phyloP scores from a whole-genome alignment of 2,888 invertebrate genomes.

The Cheilosia pagana region DNA sequence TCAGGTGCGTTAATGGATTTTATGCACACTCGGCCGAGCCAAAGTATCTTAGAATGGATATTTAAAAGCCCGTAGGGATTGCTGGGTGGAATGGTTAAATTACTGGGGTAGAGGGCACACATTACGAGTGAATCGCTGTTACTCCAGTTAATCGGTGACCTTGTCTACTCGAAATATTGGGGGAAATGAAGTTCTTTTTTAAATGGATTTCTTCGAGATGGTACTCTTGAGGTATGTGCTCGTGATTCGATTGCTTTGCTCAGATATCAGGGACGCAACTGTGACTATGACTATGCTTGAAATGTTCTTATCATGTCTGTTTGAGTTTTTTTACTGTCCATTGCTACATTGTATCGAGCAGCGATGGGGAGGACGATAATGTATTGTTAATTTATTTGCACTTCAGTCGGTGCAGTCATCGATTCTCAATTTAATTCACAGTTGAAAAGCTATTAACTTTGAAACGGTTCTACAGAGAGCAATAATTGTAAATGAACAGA shows the following conservation, averaged over 20 bases:
- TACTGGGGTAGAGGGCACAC: neutral
- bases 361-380: too few species aligned
- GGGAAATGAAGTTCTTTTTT: neutral
- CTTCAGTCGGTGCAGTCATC: too few species aligned
- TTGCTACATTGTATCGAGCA: too few species aligned
- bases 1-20: conserved; percentile 37
- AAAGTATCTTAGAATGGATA: conserved; percentile 11
- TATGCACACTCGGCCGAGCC: neutral
- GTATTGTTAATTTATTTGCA: too few species aligned
- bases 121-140: conserved; percentile 10
- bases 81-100: neutral
- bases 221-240: conserved; percentile 14
- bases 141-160: conserved; percentile 20
- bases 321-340: too few species aligned
- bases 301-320: too few species aligned
- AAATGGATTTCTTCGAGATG: conserved; percentile 3
- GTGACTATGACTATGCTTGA: neutral
- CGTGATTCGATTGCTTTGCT: neutral
- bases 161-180: conserved; percentile 12
- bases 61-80: conserved; percentile 28
- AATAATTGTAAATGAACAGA: too few species aligned
- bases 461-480: too few species aligned
- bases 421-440: too few species aligned
- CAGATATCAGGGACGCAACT: neutral
- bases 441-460: too few species aligned